Conservation (phyloP, 2,797 vertebrate species). For the Chiroxiphia lanceolata region DNA sequence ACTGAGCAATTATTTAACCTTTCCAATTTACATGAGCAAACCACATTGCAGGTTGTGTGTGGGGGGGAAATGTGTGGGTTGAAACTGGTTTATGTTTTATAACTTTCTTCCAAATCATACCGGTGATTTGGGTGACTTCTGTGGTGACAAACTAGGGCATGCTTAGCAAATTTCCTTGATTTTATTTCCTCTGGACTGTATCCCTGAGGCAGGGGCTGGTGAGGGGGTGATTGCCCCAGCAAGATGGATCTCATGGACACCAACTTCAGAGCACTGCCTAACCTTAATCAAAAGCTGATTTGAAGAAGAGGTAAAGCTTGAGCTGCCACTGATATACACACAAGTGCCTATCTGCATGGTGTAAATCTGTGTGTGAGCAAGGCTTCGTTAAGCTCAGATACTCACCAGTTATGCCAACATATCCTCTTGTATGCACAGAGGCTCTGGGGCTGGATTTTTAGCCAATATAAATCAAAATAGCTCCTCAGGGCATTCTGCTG, state of each 20-base stretch:
- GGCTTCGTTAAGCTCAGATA: background rate
- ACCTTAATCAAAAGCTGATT: background rate
- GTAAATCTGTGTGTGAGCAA: background rate
- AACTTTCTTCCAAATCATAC: background rate
- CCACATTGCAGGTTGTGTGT: accelerated
- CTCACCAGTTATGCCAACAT: background rate
- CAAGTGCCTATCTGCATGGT: background rate
- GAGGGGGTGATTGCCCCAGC: background rate
- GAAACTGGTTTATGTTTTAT: background rate
- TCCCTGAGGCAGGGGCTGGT: too few relatives aligned
- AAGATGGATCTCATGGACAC: background rate
- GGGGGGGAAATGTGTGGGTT: accelerated
- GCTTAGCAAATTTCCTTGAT: background rate
- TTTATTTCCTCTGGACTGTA: background rate
- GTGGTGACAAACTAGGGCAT: background rate
- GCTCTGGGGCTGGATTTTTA: background rate
- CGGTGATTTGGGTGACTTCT: background rate
- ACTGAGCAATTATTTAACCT: background rate
- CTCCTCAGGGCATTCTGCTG: slow-evolving; percentile 2
- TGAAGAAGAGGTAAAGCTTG: background rate
- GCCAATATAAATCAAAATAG: background rate
- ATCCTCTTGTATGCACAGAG: background rate
- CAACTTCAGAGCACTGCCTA: background rate
- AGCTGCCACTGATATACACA: background rate
- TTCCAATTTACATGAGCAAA: background rate